These are phyloP conservation scores for Drosophila prolongata DNA, from an alignment of 2,888 invertebrate genomes.

Conservation along the genomic window DNA sequence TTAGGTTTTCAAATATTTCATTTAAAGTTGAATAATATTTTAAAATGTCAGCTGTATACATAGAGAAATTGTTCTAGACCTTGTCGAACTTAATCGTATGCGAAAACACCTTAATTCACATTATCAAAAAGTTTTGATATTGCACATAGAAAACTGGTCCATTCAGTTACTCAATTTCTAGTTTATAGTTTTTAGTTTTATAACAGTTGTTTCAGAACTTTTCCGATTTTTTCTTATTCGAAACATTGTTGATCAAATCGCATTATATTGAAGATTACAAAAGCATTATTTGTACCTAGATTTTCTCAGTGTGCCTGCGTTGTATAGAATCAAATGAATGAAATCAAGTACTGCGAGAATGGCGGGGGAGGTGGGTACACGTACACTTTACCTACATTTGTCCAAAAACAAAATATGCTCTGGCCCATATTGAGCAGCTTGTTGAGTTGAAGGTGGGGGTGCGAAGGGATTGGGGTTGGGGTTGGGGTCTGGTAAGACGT, in stretches of 20 bases:
- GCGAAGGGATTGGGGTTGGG: neutral
- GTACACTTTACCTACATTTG: slow-evolving; percentile 47
- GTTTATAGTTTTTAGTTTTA: too few relatives aligned
- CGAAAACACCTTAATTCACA: neutral
- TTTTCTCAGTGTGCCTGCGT: slow-evolving; percentile 6
- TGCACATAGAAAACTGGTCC: too few relatives aligned
- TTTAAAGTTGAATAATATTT: neutral
- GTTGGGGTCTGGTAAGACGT: slow-evolving; percentile 12
- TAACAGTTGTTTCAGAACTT: too few relatives aligned
- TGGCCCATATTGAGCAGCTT: slow-evolving; percentile 31
- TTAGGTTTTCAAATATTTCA: too few relatives aligned
- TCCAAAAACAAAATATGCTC: slow-evolving; percentile 12
- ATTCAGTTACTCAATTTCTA: too few relatives aligned
- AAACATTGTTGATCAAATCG: too few relatives aligned
- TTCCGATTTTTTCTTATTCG: too few relatives aligned
- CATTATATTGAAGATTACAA: too few relatives aligned
- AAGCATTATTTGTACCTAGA: too few relatives aligned
- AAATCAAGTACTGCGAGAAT: slow-evolving; percentile 58
- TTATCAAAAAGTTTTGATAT: too few relatives aligned
- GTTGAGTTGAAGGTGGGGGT: neutral
- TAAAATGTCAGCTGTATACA: neutral
- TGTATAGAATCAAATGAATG: slow-evolving; percentile 57
- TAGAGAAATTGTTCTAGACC: too few relatives aligned
- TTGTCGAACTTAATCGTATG: too few relatives aligned
- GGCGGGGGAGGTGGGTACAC: slow-evolving; percentile 16